These are phyloP conservation scores for Vespertilio murinus DNA, from an alignment of 2,797 vertebrate species.

Conservation along the genomic window DNA sequence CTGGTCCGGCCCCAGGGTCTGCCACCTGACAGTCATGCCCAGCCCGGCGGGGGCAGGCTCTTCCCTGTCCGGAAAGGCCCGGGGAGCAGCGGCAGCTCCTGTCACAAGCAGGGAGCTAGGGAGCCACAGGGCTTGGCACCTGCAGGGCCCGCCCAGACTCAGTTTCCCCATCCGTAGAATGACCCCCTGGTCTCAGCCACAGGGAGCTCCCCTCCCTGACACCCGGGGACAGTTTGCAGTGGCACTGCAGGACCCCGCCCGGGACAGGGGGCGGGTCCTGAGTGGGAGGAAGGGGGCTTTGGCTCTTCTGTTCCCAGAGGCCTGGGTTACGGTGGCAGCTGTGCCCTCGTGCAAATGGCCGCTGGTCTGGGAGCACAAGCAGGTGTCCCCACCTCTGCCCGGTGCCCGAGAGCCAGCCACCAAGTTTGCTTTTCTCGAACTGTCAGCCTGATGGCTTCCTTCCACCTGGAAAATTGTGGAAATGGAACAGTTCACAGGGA, in stretches of 20 bases:
- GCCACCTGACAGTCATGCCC: not conserved
- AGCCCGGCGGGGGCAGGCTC: not conserved
- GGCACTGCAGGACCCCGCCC: not conserved
- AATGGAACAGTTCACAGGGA: conserved; percentile 76
- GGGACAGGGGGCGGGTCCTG: not conserved
- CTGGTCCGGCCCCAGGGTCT: not conserved
- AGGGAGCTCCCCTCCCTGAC: not conserved
- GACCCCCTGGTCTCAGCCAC: no score
- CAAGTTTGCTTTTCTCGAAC: conserved; percentile 57
- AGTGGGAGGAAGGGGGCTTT: not conserved
- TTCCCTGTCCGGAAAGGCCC: not conserved
- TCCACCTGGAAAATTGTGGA: conserved; percentile 76
- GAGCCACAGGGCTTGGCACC: not conserved
- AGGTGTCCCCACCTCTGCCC: conserved; percentile 66
- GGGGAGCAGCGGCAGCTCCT: not conserved
- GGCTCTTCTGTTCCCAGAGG: not conserved
- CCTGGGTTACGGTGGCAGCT: not conserved
- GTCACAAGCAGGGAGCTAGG: not conserved
- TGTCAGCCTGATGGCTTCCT: conserved; percentile 64
- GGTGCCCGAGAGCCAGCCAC: conserved; percentile 57
- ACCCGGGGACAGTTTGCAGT: not conserved
- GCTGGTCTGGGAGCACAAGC: not conserved
- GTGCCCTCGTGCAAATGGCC: conserved; percentile 17
- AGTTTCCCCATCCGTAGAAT: not conserved
- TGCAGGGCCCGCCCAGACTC: not conserved